Conservation (phyloP, 2,888 invertebrate species). For the Malthinus seriepunctatus region DNA sequence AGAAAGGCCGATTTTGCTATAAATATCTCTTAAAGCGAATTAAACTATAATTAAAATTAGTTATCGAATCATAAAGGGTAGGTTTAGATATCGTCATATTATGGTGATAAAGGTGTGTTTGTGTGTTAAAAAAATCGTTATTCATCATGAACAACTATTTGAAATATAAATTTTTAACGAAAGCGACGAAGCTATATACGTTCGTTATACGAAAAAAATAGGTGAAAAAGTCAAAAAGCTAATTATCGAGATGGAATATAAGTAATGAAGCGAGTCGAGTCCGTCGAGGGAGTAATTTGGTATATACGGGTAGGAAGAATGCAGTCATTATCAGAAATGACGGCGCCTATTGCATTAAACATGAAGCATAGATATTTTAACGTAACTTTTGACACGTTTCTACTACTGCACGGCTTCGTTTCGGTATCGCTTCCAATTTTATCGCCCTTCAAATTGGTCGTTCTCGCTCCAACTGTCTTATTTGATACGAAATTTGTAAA, state of each 20-base stretch:
- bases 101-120: neutral
- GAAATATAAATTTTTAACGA: no score
- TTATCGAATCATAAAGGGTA: no score
- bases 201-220: conserved; percentile 3
- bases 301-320: conserved; percentile 44
- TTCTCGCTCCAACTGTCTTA: conserved; percentile 33
- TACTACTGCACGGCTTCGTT: conserved; percentile 31
- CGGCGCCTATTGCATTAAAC: conserved; percentile 49
- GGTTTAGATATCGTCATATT: neutral
- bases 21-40: no score
- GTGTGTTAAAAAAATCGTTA: no score
- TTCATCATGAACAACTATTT: no score
- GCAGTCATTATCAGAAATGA: conserved; percentile 49
- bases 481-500: conserved; percentile 39
- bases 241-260: conserved; percentile 37
- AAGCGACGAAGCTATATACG: neutral
- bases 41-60: no score
- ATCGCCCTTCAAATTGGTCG: conserved; percentile 44
- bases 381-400: conserved; percentile 47
- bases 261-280: conserved; percentile 39
- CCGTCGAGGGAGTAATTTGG: conserved; percentile 44
- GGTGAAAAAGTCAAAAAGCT: conserved; percentile 23
- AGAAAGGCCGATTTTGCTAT: no score
- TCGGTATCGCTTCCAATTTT: conserved; percentile 38
- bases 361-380: conserved; percentile 50